A percentile compares a stretch with the other conserved stretches of the same genome.
These are phyloP conservation scores for Thecocarcelia acutangulata DNA, from an alignment of 2,888 invertebrate genomes.

Conservation along the genomic window DNA sequence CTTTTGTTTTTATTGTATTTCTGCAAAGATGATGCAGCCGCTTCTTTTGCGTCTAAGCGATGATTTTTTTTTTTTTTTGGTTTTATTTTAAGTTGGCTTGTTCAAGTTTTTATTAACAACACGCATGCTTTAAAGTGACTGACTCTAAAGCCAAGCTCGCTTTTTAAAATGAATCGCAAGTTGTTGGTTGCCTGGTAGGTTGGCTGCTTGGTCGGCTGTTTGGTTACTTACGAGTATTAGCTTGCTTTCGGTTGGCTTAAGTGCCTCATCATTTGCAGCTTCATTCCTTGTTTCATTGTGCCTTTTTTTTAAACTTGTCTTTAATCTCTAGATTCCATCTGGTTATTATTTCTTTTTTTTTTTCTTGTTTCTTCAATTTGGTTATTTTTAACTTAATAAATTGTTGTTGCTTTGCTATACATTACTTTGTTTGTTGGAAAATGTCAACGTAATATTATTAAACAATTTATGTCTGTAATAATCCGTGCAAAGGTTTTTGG, in stretches of 20 bases:
- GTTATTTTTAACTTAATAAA: slow-evolving; percentile 44
- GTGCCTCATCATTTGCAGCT: slow-evolving; percentile 19
- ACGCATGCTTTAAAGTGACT: slow-evolving; percentile 51
- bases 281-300: slow-evolving; percentile 32
- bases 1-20: neutral
- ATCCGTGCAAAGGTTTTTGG: slow-evolving; percentile 59
- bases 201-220: slow-evolving; percentile 18
- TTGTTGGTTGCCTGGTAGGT: neutral
- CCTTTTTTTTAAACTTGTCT: slow-evolving; percentile 38
- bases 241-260: slow-evolving; percentile 29
- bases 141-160: slow-evolving; percentile 43
- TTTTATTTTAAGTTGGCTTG: neutral
- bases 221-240: no score
- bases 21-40: slow-evolving; percentile 33
- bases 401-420: slow-evolving; percentile 36
- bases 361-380: slow-evolving; percentile 18
- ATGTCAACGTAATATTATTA: slow-evolving; percentile 67
- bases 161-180: neutral
- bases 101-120: slow-evolving; percentile 49
- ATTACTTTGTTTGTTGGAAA: slow-evolving; percentile 48
- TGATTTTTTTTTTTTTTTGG: slow-evolving; percentile 11
- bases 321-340: slow-evolving; percentile 54
- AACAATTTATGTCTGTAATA: slow-evolving; percentile 65
- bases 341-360: slow-evolving; percentile 5
- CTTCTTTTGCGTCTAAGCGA: slow-evolving; percentile 12